These are phyloP conservation scores for Melieria omissa DNA, from an alignment of 2,888 invertebrate genomes.

Conservation along the genomic window DNA sequence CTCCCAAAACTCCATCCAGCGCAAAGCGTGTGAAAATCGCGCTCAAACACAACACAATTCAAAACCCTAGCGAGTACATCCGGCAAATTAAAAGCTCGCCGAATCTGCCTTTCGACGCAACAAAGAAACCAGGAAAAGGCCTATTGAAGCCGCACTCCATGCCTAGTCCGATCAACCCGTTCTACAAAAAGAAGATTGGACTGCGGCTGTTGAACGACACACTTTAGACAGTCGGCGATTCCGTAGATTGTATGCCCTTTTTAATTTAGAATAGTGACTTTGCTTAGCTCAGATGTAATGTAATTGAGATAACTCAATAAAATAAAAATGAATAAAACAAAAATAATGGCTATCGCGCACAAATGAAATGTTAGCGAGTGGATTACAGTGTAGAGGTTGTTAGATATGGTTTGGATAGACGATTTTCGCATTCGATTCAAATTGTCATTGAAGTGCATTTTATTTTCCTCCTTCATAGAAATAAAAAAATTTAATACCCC, in stretches of 20 bases:
- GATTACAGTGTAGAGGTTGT: neutral
- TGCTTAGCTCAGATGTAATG: conserved; percentile 1
- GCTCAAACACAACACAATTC: conserved; percentile 76
- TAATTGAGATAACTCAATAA: conserved; percentile 15
- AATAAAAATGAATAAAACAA: conserved; percentile 2
- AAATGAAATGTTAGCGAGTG: no score
- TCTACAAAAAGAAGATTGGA: conserved; percentile 72
- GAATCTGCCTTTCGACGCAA: conserved; percentile 79
- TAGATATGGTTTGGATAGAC: neutral
- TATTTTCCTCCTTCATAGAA: no score
- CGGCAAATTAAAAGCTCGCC: conserved; percentile 78
- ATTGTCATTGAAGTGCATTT: neutral
- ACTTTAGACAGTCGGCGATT: conserved; percentile 46
- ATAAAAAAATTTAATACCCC: no score
- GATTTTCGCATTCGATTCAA: neutral
- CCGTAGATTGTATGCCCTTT: neutral
- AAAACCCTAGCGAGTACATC: conserved; percentile 79
- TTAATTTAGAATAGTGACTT: conserved; percentile 20
- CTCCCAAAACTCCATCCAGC: conserved; percentile 40
- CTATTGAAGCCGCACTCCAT: conserved; percentile 77
- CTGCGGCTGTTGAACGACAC: conserved; percentile 54
- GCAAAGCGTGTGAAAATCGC: conserved; percentile 79
- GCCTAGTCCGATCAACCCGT: conserved; percentile 81
- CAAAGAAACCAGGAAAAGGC: conserved; percentile 76
- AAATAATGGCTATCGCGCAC: neutral